Percentiles rank a stretch among this genome's conserved stretches.
Conservation (phyloP, 2,113 vertebrate species). For the Piprites chloris region DNA sequence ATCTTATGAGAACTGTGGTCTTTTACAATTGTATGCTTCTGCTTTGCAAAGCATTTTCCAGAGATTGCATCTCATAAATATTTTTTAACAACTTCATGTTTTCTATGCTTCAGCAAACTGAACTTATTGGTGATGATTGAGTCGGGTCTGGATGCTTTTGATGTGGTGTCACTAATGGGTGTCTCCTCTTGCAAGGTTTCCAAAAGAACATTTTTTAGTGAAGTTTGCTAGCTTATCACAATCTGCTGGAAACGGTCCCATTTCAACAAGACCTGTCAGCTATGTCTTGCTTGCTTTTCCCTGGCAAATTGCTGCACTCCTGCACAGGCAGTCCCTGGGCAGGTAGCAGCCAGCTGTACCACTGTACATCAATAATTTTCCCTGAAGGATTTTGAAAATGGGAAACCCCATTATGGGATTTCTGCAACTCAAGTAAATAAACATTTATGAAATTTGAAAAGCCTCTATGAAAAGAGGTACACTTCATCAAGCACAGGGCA, state of each 20-base stretch:
- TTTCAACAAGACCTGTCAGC: neutral
- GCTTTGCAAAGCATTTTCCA: neutral
- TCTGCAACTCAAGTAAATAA: neutral
- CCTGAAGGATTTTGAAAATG: neutral
- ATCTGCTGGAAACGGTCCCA: neutral
- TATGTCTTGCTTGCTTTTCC: neutral
- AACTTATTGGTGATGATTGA: neutral
- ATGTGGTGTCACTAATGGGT: neutral
- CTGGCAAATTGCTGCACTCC: neutral
- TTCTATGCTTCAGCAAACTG: neutral
- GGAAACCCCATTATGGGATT: neutral
- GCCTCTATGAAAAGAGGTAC: neutral
- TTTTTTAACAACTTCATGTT: neutral
- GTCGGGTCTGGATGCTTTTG: neutral
- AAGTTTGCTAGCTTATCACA: neutral
- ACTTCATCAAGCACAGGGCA: neutral
- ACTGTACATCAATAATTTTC: neutral
- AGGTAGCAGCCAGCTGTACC: neutral
- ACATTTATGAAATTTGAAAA: neutral
- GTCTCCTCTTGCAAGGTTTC: neutral
- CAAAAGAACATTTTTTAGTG: neutral
- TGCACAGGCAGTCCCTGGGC: neutral
- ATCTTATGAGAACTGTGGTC: neutral
- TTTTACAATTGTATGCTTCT: neutral
- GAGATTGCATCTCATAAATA: neutral